Conservation (phyloP, 2,113 vertebrate species). For the Camelus bactrianus region DNA sequence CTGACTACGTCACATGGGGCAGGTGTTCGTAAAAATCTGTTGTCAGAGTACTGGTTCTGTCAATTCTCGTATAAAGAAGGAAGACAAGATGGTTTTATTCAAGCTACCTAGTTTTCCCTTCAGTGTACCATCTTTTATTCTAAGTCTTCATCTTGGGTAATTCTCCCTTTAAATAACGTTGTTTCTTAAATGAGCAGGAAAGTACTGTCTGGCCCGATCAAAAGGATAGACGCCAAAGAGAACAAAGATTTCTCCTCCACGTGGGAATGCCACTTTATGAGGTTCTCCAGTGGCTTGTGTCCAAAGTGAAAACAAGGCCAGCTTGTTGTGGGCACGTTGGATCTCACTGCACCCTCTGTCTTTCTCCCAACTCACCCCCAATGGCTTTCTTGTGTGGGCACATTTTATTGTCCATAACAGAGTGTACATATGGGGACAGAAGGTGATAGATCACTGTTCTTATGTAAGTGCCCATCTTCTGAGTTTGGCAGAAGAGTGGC, state of each 20-base stretch:
- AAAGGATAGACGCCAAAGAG: conserved; percentile 12
- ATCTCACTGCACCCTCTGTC: background rate
- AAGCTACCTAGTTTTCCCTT: background rate
- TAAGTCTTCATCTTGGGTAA: background rate
- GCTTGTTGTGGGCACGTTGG: background rate
- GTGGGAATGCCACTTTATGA: background rate
- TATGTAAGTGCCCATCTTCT: conserved; percentile 50
- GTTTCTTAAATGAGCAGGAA: background rate
- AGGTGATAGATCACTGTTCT: conserved; percentile 67
- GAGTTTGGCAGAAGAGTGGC: conserved; percentile 22
- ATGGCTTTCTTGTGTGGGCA: conserved; percentile 52
- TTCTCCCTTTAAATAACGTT: background rate
- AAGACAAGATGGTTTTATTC: background rate
- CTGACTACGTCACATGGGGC: accelerated
- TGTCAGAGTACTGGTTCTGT: background rate
- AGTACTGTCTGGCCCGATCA: background rate
- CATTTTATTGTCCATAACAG: conserved; percentile 69
- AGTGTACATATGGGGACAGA: conserved; percentile 29
- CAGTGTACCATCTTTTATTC: background rate
- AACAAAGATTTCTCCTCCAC: background rate
- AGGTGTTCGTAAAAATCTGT: background rate
- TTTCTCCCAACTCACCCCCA: background rate
- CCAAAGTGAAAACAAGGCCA: conserved; percentile 60
- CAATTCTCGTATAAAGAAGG: background rate
- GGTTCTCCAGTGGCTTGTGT: background rate